Percentiles rank a stretch among this genome's conserved stretches.
Conservation (phyloP, 1,140 invertebrate genomes). For the Nebria ingens region DNA sequence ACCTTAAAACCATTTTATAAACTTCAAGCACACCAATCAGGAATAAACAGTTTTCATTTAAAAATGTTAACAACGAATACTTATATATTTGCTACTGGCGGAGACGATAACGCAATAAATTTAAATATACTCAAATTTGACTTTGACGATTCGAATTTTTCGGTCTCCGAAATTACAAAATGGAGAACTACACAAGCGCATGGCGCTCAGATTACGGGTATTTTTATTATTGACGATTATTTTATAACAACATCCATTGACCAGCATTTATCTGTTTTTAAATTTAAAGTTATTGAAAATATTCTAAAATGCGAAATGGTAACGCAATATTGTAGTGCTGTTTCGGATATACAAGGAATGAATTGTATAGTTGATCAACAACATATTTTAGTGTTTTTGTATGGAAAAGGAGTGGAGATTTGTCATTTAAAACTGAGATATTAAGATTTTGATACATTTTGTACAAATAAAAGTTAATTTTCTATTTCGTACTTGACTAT, state of each 20-base stretch:
- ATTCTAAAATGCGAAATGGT: neutral
- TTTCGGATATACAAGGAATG: neutral
- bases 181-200: neutral
- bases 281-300: neutral
- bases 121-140: constrained; percentile 21
- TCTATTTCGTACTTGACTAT: too few relatives aligned
- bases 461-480: too few relatives aligned
- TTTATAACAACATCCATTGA: neutral
- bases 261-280: neutral
- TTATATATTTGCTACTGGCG: constrained; percentile 49
- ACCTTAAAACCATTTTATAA: constrained; percentile 30
- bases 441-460: too few relatives aligned
- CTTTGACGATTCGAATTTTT: neutral
- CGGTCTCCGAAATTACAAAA: neutral
- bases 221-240: neutral
- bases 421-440: neutral
- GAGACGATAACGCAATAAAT: constrained; percentile 57
- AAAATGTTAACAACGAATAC: constrained; percentile 29
- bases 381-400: neutral
- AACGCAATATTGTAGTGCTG: neutral
- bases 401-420: neutral
- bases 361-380: neutral
- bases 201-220: neutral
- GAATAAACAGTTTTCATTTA: constrained; percentile 51
- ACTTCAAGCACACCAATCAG: constrained; percentile 49